Conservation (phyloP, 1,140 invertebrate species). For the Mya arenaria region DNA sequence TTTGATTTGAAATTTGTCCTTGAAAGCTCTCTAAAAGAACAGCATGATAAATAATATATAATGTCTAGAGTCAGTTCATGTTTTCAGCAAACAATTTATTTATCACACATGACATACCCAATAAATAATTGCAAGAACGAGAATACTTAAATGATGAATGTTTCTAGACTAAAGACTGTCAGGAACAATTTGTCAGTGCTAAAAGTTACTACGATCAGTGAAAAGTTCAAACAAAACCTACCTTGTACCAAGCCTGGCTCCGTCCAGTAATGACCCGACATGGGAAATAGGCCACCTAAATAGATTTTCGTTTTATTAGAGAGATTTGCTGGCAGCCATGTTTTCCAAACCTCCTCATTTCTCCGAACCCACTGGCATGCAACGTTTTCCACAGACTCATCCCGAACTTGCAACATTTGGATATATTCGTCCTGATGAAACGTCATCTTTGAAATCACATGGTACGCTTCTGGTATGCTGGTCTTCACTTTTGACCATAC, state of each 20-base stretch:
- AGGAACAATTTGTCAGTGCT: no score
- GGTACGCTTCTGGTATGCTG: conserved; percentile 73
- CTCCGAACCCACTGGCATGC: conserved; percentile 88
- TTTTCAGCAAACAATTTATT: no score
- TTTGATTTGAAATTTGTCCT: no score
- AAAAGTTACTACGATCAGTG: no score
- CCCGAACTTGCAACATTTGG: conserved; percentile 82
- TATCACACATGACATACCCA: no score
- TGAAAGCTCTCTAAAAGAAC: no score
- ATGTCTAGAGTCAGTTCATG: no score
- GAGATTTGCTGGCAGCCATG: conserved; percentile 83
- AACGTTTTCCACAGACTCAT: conserved; percentile 75
- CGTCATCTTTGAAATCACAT: conserved; percentile 84
- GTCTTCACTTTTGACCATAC: conserved; percentile 84
- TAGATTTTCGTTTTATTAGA: conserved; percentile 83
- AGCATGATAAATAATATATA: no score
- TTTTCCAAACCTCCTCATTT: conserved; percentile 82
- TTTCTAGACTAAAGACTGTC: no score
- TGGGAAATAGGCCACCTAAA: conserved; percentile 91
- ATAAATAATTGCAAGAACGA: no score
- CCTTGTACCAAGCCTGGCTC: conserved; percentile 85
- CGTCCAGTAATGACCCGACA: conserved; percentile 84
- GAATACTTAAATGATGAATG: no score
- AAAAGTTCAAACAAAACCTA: no score
- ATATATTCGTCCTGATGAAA: conserved; percentile 83